phyloP scores from a whole-genome alignment of 1,140 invertebrate genomes.

The Drosophila truncata region DNA sequence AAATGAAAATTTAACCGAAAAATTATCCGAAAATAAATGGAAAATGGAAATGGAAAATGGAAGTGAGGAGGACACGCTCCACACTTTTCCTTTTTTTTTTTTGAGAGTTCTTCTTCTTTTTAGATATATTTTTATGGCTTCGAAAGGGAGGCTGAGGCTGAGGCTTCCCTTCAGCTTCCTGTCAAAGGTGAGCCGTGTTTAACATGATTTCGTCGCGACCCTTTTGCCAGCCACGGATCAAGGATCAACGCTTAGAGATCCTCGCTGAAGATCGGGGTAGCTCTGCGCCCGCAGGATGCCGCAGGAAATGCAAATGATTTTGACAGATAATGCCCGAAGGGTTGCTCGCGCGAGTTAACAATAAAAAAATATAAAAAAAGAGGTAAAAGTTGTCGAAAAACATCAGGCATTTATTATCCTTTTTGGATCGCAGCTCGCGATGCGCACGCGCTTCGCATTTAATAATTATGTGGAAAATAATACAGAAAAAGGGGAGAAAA shows the following conservation, averaged over 20 bases:
- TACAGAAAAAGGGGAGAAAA: background rate
- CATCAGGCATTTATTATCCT: conserved; percentile 66
- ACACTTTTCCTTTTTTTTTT: conserved; percentile 65
- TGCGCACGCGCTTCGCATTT: conserved; percentile 42
- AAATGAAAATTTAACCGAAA: conserved; percentile 27
- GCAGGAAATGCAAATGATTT: conserved; percentile 83
- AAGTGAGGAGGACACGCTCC: conserved; percentile 49
- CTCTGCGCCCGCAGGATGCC: conserved; percentile 38
- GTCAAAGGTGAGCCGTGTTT: conserved; percentile 73
- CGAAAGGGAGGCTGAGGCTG: conserved; percentile 8
- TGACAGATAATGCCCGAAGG: conserved; percentile 68
- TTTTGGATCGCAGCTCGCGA: conserved; percentile 36
- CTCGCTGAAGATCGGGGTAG: conserved; percentile 33
- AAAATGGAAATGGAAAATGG: conserved; percentile 14
- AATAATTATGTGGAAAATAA: conserved; percentile 30
- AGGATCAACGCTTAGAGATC: conserved; percentile 16
- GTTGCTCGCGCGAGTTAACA: conserved; percentile 44
- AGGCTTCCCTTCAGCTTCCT: conserved; percentile 37
- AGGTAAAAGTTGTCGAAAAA: conserved; percentile 81
- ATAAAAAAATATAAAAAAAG: conserved; percentile 14
- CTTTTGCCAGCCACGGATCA: conserved; percentile 22
- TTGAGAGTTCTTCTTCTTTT: background rate
- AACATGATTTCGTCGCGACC: conserved; percentile 73
- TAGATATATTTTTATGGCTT: conserved; percentile 33
- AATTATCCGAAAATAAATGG: conserved; percentile 31